Evolutionary conservation across 2,113 vertebrate species (phyloP), one percentile per base, ranked within the genome.

Genomic region (Xiphias gladius): DNA sequence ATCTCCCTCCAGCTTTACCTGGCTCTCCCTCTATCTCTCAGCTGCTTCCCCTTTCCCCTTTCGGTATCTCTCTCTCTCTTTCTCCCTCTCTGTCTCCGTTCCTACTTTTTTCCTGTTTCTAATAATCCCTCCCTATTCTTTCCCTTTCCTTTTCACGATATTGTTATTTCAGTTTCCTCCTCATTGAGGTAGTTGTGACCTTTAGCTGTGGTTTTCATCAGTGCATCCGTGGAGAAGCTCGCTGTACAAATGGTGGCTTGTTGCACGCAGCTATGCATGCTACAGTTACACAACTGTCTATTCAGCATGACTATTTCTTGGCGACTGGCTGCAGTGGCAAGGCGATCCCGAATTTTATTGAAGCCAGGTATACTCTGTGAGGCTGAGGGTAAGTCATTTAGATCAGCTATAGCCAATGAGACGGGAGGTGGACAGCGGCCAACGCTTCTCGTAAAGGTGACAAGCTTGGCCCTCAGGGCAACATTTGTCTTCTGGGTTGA

Each of bases 161-260:
- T 50, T 69, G 4, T 55, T 63, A 14, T 63, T 52, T 82, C 24
- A 9, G 9, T 24, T 69, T 52, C 22, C 22, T 48, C 2, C 20
- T 80, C 20, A 26, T 17, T 28, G 20, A 59, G 39, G 22, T 24
- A 59, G 28, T 16, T 39, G 55, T 62, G 57, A 61, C 75, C 64
- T 77, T 67, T 67, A 76, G 74, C 48, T 20, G 48, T 20, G 48
- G 2, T 46, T 46, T 16, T 50, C 20, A 50, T 50, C 48, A 20
- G 48, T 50, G 2, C 7, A 20, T 50, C 14, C 20, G 12, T 63
- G 12, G 46, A 64, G 30, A 75, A 14, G 0, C 10, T 73, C 28
- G 32, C n/a, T 69, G 48, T 54, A 20, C 50, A 24, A 8, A 50
- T 35, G 28, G 1, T 12, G 2, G 26, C 24, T 68, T 11, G n/a